Percentiles rank a stretch among this genome's conserved stretches.
Conservation (phyloP, 2,888 invertebrate genomes). For the Perizoma flavofasciatum region DNA sequence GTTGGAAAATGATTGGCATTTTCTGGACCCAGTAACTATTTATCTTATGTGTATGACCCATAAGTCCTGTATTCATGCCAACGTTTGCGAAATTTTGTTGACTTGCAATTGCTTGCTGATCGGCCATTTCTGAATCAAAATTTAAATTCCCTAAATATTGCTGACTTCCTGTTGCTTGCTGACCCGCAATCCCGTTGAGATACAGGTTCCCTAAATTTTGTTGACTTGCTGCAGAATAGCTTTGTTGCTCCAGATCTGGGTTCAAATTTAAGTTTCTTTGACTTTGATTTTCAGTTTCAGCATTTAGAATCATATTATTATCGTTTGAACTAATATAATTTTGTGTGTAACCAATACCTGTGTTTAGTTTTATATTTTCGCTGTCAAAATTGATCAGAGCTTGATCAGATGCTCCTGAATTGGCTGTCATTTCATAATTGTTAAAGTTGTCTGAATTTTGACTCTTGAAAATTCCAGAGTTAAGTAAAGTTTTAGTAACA, state of each 20-base stretch:
- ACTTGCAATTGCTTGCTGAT: background rate
- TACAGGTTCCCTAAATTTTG: background rate
- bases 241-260: background rate
- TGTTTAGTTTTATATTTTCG: background rate
- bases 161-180: background rate
- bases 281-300: background rate
- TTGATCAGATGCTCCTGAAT: background rate
- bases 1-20: background rate
- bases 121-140: background rate
- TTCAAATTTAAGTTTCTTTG: too few species aligned
- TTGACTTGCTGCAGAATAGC: background rate
- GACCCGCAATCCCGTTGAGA: background rate
- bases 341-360: background rate
- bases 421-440: background rate
- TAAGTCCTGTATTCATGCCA: background rate
- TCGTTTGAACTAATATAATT: background rate
- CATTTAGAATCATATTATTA: background rate
- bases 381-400: background rate
- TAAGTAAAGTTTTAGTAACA: background rate
- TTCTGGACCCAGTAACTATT: background rate
- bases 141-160: background rate
- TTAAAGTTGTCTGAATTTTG: background rate
- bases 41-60: slow-evolving; percentile 1
- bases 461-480: background rate
- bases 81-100: slow-evolving; percentile 4